phyloP scores from a whole-genome alignment of 1,140 invertebrate genomes.

The Saccostrea cuccullata region DNA sequence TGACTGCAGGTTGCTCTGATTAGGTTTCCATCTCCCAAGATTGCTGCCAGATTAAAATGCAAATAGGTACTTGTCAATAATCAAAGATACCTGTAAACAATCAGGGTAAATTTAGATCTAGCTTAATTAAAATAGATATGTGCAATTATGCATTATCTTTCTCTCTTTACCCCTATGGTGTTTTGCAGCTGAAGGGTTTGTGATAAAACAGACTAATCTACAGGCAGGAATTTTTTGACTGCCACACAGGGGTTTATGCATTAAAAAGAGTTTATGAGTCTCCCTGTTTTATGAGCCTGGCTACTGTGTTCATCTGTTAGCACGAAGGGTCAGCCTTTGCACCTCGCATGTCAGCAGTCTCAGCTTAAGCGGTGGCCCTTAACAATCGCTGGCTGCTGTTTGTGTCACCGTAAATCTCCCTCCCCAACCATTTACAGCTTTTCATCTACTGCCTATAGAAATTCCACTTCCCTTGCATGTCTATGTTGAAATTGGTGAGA shows the following conservation, averaged over 20 bases:
- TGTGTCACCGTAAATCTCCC: constrained; percentile 32
- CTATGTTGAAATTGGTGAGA: constrained; percentile 21
- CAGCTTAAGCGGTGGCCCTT: neutral
- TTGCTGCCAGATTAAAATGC: constrained; percentile 24
- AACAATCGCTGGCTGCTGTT: constrained; percentile 1
- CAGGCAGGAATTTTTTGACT: neutral
- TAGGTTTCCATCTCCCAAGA: constrained; percentile 27
- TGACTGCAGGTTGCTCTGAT: constrained; percentile 27
- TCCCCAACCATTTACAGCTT: neutral
- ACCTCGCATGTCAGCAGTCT: constrained; percentile 4
- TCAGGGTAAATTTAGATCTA: constrained; percentile 11
- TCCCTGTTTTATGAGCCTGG: constrained; percentile 9
- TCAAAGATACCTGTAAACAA: constrained; percentile 37
- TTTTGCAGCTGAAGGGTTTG: constrained; percentile 20
- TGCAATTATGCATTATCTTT: constrained; percentile 23
- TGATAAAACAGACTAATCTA: neutral
- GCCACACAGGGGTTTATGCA: neutral
- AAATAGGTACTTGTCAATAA: constrained; percentile 36
- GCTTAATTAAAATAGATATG: constrained; percentile 34
- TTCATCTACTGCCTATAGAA: constrained; percentile 32
- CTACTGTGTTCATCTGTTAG: constrained; percentile 26
- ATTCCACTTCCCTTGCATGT: constrained; percentile 26
- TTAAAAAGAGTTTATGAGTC: neutral
- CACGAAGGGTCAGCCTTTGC: constrained; percentile 16
- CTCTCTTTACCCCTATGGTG: constrained; percentile 25